A percentile compares a stretch with the other conserved stretches of the same genome.
Conservation (phyloP, 2,797 vertebrate species). For the Delichon dasypus region DNA sequence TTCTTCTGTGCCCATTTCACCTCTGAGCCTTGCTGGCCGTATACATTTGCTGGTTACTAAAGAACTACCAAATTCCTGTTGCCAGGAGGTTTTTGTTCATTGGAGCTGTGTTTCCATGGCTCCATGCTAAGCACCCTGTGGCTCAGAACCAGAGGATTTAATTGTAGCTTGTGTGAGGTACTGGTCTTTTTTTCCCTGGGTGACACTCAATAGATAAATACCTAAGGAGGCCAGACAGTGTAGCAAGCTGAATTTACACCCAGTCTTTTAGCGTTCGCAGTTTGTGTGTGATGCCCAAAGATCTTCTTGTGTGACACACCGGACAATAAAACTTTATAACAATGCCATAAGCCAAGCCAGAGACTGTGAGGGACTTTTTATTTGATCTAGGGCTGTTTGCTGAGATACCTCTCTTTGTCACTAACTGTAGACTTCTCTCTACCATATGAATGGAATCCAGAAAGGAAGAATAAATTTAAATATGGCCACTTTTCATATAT, state of each 20-base stretch:
- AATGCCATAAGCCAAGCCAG: background rate
- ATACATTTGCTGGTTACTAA: background rate
- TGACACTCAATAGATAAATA: conserved; percentile 29
- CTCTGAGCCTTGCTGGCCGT: background rate
- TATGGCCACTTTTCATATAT: background rate
- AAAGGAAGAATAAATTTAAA: background rate
- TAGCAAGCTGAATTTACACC: conserved; percentile 28
- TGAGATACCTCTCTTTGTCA: background rate
- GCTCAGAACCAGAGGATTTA: conserved; percentile 18
- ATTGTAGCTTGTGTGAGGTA: background rate
- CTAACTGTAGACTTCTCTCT: background rate
- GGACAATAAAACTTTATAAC: conserved; percentile 21
- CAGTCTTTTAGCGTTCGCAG: conserved; percentile 26
- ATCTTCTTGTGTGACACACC: background rate
- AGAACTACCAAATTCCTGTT: background rate
- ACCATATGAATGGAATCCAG: background rate
- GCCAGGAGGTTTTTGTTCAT: background rate
- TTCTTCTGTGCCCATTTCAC: background rate
- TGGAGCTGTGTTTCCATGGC: background rate
- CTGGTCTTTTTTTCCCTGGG: background rate
- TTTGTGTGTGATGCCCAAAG: background rate
- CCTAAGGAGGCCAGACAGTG: background rate
- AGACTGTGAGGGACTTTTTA: background rate
- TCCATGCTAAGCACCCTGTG: conserved; percentile 10
- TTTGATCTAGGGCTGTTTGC: background rate